A percentile compares a stretch with the other conserved stretches of the same genome.
Conservation (phyloP, 2,797 vertebrate genomes). For the Alosa sapidissima region DNA sequence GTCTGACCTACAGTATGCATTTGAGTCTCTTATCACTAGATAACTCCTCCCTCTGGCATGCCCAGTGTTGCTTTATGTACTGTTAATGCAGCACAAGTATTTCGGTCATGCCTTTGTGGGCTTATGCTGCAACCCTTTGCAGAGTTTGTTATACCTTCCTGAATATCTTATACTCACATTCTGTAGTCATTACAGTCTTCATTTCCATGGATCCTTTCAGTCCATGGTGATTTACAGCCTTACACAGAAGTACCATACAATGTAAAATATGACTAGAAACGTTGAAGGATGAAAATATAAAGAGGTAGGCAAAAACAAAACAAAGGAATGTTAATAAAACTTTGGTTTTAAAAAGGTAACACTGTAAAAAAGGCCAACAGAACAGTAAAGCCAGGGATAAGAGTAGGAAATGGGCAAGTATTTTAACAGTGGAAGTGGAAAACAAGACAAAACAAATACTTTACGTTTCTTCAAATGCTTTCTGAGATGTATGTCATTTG, state of each 20-base stretch:
- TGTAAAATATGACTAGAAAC: not conserved
- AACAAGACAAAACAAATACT: too few relatives aligned
- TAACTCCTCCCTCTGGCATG: not conserved
- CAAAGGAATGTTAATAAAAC: too few relatives aligned
- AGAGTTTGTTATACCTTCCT: not conserved
- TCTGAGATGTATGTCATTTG: not conserved
- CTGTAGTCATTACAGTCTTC: not conserved
- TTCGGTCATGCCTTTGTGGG: not conserved
- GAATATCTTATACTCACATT: not conserved
- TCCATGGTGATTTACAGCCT: not conserved
- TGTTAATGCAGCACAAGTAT: not conserved
- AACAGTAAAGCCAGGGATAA: not conserved
- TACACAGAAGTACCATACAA: not conserved
- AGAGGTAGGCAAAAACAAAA: too few relatives aligned
- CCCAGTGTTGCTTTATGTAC: not conserved
- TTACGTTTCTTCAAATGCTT: not conserved
- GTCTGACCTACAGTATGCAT: not conserved
- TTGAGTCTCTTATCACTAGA: not conserved
- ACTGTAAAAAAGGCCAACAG: not conserved
- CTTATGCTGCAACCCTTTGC: not conserved
- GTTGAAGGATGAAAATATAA: too few relatives aligned
- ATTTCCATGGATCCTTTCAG: not conserved
- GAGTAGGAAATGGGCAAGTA: not conserved
- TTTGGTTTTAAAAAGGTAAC: too few relatives aligned
- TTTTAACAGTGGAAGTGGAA: too few relatives aligned